These are phyloP conservation scores for Pogonocherus hispidulus DNA, from an alignment of 2,888 invertebrate species.

Conservation along the genomic window DNA sequence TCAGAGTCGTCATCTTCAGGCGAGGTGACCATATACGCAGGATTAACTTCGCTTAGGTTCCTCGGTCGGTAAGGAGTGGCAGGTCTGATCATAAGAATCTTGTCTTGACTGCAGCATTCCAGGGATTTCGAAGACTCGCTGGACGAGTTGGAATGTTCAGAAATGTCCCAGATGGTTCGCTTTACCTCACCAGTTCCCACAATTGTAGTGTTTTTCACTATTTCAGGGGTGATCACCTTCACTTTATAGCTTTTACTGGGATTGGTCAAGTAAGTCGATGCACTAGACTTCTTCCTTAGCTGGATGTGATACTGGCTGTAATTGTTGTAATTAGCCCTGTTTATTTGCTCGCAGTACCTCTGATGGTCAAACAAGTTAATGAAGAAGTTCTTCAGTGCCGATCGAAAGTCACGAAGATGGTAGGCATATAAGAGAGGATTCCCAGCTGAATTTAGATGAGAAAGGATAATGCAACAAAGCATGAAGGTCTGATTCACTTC, in stretches of 20 bases:
- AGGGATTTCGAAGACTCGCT: slow-evolving; percentile 52
- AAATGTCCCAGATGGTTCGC: slow-evolving; percentile 71
- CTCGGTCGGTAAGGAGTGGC: slow-evolving; percentile 51
- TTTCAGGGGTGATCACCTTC: slow-evolving; percentile 26
- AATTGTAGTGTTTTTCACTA: slow-evolving; percentile 65
- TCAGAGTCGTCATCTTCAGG: slow-evolving; percentile 55
- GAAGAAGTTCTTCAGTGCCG: slow-evolving; percentile 82
- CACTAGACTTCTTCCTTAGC: slow-evolving; percentile 33
- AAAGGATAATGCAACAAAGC: slow-evolving; percentile 89
- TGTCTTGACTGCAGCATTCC: slow-evolving; percentile 44
- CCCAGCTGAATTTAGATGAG: slow-evolving; percentile 94
- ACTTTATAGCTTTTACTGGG: slow-evolving; percentile 8
- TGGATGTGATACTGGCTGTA: slow-evolving; percentile 26
- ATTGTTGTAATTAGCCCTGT: slow-evolving; percentile 24
- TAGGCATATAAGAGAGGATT: slow-evolving; percentile 95
- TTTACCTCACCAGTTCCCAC: slow-evolving; percentile 63
- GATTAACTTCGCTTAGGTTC: slow-evolving; percentile 46
- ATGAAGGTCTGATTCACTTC: slow-evolving; percentile 79
- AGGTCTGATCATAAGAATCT: slow-evolving; percentile 51
- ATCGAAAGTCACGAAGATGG: slow-evolving; percentile 88
- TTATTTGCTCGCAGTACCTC: slow-evolving; percentile 35
- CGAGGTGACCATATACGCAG: slow-evolving; percentile 49
- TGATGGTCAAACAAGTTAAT: slow-evolving; percentile 69
- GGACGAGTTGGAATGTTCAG: slow-evolving; percentile 67
- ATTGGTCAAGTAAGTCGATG: slow-evolving; percentile 20